These are phyloP conservation scores for Myiotriccus ornatus DNA, from an alignment of 2,797 vertebrate species.

Conservation along the genomic window DNA sequence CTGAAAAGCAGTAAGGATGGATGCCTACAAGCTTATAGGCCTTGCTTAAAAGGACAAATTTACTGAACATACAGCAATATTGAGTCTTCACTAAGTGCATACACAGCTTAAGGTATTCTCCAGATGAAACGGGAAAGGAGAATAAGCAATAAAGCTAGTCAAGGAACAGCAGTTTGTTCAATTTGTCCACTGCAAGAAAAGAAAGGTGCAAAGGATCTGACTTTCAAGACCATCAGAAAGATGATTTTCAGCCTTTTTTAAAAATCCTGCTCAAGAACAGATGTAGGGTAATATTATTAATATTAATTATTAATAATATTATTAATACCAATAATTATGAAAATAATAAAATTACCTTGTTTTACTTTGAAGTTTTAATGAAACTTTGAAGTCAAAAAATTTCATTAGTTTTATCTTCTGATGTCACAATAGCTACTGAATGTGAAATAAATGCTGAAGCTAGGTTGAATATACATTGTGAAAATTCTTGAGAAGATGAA, in stretches of 20 bases:
- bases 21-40: not conserved
- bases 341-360: not conserved
- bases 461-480: not conserved
- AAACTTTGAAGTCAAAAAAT: not conserved
- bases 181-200: not conserved
- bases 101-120: not conserved
- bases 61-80: not conserved
- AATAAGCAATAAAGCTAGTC: not conserved
- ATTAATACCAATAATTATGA: no score
- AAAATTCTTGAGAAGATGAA: not conserved
- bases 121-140: not conserved
- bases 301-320: not conserved
- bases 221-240: not conserved
- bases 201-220: not conserved
- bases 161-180: not conserved
- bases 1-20: not conserved
- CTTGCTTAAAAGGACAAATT: not conserved
- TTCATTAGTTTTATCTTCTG: not conserved
- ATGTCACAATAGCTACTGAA: not conserved
- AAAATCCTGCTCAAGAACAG: not conserved
- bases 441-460: not conserved
- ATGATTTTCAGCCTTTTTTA: not conserved
- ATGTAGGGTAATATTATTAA: not conserved
- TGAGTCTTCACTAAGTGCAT: not conserved
- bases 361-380: not conserved